Percentiles rank a stretch among this genome's conserved stretches.
Evolutionary conservation across 2,113 vertebrate genomes (phyloP).

Genomic region (Corydoras sp.): DNA sequence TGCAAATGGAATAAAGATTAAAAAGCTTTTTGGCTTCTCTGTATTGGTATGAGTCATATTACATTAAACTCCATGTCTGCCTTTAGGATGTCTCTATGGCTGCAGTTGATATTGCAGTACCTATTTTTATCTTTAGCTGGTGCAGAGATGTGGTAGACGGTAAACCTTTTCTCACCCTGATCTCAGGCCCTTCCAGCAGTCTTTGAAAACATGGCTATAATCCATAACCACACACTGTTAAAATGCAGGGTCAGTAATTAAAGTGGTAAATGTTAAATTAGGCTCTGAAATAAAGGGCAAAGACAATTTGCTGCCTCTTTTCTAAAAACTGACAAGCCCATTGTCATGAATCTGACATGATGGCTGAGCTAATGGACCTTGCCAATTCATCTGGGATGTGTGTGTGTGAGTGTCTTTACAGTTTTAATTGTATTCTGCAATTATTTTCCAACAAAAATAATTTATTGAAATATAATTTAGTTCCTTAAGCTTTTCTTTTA

Average conservation of each 20-base stretch:
- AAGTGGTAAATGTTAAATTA: constrained; percentile 36
- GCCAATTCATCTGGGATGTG: no score
- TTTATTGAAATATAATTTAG: no score
- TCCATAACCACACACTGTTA: constrained; percentile 17
- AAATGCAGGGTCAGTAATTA: constrained; percentile 39
- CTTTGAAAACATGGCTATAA: constrained; percentile 16
- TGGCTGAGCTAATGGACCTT: constrained; percentile 28
- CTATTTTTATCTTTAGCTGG: constrained; percentile 27
- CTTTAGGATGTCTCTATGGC: constrained; percentile 21
- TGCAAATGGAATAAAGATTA: not conserved
- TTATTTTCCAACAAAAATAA: not conserved
- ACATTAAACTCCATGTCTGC: constrained; percentile 23
- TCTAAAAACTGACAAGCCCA: constrained; percentile 20
- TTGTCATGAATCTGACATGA: constrained; percentile 35
- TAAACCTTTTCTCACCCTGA: not conserved
- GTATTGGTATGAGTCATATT: constrained; percentile 21
- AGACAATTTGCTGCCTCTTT: constrained; percentile 30
- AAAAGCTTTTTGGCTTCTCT: constrained; percentile 16
- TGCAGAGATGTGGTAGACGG: constrained; percentile 18
- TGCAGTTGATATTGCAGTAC: constrained; percentile 30
- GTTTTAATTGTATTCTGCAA: constrained; percentile 7
- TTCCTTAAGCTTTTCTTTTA: no score
- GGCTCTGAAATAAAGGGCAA: constrained; percentile 28
- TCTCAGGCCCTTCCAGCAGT: not conserved
- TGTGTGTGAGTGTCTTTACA: no score